phyloP scores from a whole-genome alignment of 1,140 invertebrate genomes.

The Lasioglossum baleicum region DNA sequence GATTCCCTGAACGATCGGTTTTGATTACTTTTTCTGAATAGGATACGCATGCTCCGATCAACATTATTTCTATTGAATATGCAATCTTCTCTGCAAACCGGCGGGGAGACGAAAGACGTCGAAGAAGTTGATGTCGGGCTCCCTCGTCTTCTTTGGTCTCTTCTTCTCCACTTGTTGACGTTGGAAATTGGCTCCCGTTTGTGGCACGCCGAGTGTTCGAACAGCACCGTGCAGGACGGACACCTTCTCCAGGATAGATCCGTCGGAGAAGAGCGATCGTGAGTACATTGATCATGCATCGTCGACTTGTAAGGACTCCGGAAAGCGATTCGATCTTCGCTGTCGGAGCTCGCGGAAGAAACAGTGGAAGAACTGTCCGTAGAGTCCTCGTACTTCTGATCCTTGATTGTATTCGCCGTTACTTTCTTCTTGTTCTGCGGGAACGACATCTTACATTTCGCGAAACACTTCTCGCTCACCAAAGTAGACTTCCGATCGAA shows the following conservation, averaged over 20 bases:
- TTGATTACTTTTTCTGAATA: neutral
- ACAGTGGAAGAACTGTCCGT: neutral
- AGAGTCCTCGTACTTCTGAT: neutral
- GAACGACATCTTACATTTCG: neutral
- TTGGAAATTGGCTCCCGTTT: neutral
- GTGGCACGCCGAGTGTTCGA: neutral
- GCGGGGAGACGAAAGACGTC: neutral
- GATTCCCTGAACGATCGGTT: neutral
- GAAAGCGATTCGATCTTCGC: no score
- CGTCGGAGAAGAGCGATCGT: neutral
- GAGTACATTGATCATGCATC: neutral
- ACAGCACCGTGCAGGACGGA: neutral
- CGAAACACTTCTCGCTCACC: neutral
- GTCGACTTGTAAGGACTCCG: neutral
- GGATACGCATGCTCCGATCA: neutral
- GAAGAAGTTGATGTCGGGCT: neutral
- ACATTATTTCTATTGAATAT: neutral
- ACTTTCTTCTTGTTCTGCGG: neutral
- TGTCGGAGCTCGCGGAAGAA: neutral
- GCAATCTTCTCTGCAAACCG: neutral
- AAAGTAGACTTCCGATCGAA: neutral
- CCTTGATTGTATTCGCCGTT: neutral
- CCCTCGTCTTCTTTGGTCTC: neutral
- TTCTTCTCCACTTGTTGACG: neutral
- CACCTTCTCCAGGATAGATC: neutral